These are phyloP conservation scores for Odocoileus virginianus DNA, from an alignment of 2,113 vertebrate species.

Conservation along the genomic window DNA sequence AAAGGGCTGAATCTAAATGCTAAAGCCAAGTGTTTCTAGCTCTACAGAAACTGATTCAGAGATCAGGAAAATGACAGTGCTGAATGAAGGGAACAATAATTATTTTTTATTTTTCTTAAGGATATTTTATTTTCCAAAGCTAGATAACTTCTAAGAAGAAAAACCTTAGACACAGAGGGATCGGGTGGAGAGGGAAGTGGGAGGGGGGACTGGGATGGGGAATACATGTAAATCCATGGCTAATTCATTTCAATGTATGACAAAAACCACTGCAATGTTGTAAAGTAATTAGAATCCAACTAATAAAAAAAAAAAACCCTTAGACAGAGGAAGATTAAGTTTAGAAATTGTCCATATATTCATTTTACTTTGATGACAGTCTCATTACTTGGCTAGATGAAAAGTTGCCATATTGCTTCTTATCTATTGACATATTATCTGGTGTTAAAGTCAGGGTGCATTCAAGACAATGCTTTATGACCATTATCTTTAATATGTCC, in stretches of 20 bases:
- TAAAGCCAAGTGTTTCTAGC: not conserved
- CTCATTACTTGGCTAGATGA: not conserved
- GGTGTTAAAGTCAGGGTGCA: not conserved
- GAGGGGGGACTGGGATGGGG: no score
- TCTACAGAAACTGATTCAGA: not conserved
- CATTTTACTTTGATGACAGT: not conserved
- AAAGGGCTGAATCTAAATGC: not conserved
- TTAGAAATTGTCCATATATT: not conserved
- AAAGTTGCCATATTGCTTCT: not conserved
- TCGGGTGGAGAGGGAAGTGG: no score
- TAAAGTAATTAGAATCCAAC: no score
- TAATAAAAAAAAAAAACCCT: not conserved
- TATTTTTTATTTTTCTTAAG: not conserved
- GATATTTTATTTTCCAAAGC: not conserved
- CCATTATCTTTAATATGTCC: not conserved
- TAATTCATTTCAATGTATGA: no score
- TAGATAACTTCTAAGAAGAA: not conserved
- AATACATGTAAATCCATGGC: no score
- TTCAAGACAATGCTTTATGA: not conserved
- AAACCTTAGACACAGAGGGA: not conserved
- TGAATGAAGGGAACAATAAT: not conserved
- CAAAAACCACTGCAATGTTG: no score
- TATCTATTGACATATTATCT: not conserved
- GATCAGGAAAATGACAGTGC: not conserved
- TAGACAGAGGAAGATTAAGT: not conserved